Evolutionary conservation across 1,140 invertebrate species (phyloP).

Genomic region (Brachionus plicatilis): DNA sequence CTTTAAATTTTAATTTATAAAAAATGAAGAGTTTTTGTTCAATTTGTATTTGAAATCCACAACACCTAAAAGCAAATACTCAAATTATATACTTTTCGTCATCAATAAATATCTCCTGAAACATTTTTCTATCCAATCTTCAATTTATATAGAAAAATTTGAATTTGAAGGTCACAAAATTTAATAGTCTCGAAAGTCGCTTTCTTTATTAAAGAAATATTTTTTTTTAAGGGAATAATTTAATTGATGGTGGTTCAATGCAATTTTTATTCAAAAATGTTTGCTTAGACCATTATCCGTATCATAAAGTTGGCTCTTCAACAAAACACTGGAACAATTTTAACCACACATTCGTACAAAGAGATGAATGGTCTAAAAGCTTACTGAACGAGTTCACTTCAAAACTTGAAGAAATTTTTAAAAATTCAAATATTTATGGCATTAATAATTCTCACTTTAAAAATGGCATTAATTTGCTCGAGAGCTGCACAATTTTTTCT

Average conservation of each 20-base stretch:
- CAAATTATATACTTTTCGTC: too few species aligned
- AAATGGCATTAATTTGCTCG: not conserved
- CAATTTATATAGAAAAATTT: too few species aligned
- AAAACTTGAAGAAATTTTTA: conserved; percentile 17
- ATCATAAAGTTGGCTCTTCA: conserved; percentile 71
- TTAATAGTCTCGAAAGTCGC: too few species aligned
- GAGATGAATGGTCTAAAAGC: conserved; percentile 55
- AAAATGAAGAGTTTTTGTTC: too few species aligned
- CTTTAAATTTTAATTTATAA: too few species aligned
- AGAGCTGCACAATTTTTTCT: conserved; percentile 18
- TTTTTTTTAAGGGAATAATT: conserved; percentile 57
- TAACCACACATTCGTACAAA: conserved; percentile 51
- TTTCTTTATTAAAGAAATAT: not conserved
- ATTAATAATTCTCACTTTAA: not conserved
- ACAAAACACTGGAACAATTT: conserved; percentile 68
- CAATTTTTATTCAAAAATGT: conserved; percentile 79
- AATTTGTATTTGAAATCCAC: too few species aligned
- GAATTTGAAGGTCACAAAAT: too few species aligned
- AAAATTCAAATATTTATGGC: not conserved
- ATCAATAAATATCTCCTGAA: too few species aligned
- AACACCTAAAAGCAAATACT: too few species aligned
- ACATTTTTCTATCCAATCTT: too few species aligned
- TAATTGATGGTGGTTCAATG: conserved; percentile 83
- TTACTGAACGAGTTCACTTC: conserved; percentile 49
- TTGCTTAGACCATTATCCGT: conserved; percentile 91